phyloP scores from a whole-genome alignment of 2,113 vertebrate species.

The Myiopsitta monachus region DNA sequence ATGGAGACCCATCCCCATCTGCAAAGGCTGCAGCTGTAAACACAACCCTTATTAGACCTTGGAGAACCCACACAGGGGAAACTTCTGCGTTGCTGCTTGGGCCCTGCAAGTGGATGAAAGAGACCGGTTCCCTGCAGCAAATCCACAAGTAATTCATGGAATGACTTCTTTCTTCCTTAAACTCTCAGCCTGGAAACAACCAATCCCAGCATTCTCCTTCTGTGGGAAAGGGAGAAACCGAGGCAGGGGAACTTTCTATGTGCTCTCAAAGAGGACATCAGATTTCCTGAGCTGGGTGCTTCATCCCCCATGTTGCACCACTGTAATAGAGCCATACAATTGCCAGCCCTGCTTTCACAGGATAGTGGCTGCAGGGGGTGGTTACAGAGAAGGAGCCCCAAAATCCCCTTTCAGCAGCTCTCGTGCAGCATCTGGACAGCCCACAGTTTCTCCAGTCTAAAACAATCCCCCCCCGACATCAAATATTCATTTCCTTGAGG shows the following conservation, averaged over 20 bases:
- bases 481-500: background rate
- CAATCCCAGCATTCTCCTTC: background rate
- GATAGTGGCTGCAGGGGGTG: background rate
- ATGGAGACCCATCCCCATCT: background rate
- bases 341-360: background rate
- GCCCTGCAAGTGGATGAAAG: background rate
- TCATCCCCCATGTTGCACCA: rapidly evolving
- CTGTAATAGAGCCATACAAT: background rate
- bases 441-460: background rate
- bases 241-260: background rate
- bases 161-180: background rate
- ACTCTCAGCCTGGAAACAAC: background rate
- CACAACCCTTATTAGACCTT: background rate
- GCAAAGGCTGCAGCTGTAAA: background rate
- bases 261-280: background rate
- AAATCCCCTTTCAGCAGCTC: background rate
- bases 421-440: background rate
- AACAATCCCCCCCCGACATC: background rate
- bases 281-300: background rate
- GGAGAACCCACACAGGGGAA: background rate
- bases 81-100: background rate
- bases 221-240: background rate
- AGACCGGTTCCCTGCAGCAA: background rate
- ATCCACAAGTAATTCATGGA: background rate
- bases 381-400: background rate